These are phyloP conservation scores for Mobula birostris DNA, from an alignment of 2,113 vertebrate species.

Conservation along the genomic window DNA sequence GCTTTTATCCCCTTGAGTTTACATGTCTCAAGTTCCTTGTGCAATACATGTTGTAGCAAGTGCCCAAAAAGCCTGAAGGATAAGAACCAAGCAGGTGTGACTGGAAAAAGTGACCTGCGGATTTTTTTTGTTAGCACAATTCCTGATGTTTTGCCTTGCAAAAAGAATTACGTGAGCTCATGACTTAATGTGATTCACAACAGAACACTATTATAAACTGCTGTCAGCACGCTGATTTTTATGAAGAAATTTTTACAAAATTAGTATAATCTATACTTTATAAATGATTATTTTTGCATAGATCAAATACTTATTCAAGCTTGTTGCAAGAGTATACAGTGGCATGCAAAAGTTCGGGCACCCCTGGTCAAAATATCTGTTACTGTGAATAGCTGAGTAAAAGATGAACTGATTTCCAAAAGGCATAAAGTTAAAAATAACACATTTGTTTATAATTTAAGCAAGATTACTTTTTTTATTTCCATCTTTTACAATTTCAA, in stretches of 20 bases:
- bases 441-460: too few species aligned
- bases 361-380: too few species aligned
- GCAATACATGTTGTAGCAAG: conserved; percentile 24
- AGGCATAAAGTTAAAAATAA: too few species aligned
- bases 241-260: not conserved
- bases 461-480: too few species aligned
- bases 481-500: too few species aligned
- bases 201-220: not conserved
- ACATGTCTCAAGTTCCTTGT: conserved; percentile 24
- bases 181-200: not conserved
- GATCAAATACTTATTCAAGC: not conserved
- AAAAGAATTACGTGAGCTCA: not conserved
- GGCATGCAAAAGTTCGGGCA: too few species aligned
- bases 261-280: not conserved
- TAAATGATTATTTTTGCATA: not conserved
- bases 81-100: conserved; percentile 35
- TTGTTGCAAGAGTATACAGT: not conserved
- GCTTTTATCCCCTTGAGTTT: conserved; percentile 28
- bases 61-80: conserved; percentile 24
- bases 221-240: not conserved
- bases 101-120: conserved; percentile 27
- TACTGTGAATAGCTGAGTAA: too few species aligned
- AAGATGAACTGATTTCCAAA: too few species aligned
- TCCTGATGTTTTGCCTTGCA: not conserved
- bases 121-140: not conserved